These are phyloP conservation scores for Parochlus steinenii DNA, from an alignment of 2,888 invertebrate genomes.

Conservation along the genomic window DNA sequence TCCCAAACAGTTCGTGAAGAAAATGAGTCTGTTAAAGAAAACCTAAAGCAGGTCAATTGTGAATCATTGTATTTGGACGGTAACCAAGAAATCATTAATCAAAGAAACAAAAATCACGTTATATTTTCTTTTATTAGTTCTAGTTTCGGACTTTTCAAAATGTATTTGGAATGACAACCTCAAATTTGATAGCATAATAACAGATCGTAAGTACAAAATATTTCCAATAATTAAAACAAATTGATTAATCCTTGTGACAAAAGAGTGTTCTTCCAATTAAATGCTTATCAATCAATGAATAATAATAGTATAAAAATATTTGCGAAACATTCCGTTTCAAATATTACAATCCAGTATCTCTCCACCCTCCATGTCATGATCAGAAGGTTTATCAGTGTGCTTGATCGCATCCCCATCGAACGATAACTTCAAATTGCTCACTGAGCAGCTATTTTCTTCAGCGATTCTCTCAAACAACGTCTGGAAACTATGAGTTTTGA, in stretches of 20 bases:
- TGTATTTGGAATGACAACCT: conserved; percentile 56
- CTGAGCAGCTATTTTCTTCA: conserved; percentile 2
- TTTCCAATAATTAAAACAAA: conserved; percentile 8
- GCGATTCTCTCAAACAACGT: neutral
- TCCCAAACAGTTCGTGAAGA: conserved; percentile 57
- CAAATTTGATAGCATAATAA: conserved; percentile 80
- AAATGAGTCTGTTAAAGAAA: conserved; percentile 76
- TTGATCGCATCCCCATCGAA: conserved; percentile 8
- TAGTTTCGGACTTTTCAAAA: conserved; percentile 83
- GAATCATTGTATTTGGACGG: conserved; percentile 64
- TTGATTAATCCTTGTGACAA: neutral
- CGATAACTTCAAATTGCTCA: too few species aligned
- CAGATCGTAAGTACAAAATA: conserved; percentile 63
- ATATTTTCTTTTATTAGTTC: too few species aligned
- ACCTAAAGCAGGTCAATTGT: conserved; percentile 77
- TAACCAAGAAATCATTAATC: too few species aligned
- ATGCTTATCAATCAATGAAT: neutral
- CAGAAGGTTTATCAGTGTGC: neutral
- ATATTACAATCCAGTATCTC: conserved; percentile 9
- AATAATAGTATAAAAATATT: conserved; percentile 7
- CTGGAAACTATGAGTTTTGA: neutral
- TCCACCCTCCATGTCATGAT: conserved; percentile 8
- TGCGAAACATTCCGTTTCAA: conserved; percentile 1
- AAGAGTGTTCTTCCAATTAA: neutral
- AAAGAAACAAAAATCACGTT: too few species aligned